Evolutionary conservation across 1,140 invertebrate species (phyloP).

Genomic region (Portunus trituberculatus): DNA sequence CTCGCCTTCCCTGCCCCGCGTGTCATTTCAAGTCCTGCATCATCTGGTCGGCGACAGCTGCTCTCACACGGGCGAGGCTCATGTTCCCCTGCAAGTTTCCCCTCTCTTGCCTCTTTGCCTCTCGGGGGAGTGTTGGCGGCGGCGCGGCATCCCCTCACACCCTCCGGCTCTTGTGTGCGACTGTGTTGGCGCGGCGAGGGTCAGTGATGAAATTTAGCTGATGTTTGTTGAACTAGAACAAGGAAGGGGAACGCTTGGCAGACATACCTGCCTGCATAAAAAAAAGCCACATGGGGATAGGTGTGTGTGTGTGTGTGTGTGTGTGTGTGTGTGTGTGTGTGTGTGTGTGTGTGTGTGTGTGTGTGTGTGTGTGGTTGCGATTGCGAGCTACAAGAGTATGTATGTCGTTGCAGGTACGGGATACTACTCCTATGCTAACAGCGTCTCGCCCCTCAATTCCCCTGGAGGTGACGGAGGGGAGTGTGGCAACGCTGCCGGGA

Average conservation of each 20-base stretch:
- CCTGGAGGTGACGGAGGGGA: conserved; percentile 67
- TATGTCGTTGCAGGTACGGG: conserved; percentile 77
- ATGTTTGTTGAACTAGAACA: conserved; percentile 22
- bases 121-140: not conserved
- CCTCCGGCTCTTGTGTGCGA: not conserved
- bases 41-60: not conserved
- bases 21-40: conserved; percentile 10
- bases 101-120: not conserved
- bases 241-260: not conserved
- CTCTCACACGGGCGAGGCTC: conserved; percentile 3
- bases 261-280: not conserved
- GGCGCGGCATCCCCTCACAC: not conserved
- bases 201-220: not conserved
- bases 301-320: conserved; percentile 4
- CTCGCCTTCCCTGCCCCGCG: conserved; percentile 4
- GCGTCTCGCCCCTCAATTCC: conserved; percentile 77
- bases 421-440: conserved; percentile 76
- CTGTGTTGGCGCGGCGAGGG: not conserved
- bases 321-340: conserved; percentile 23
- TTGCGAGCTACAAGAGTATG: not conserved
- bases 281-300: not conserved
- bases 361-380: not conserved
- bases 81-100: conserved; percentile 18
- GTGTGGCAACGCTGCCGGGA: conserved; percentile 33
- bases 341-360: conserved; percentile 18